Evolutionary conservation across 2,797 vertebrate genomes (phyloP).

Genomic region (Tokudaia tokunoshimensis): DNA sequence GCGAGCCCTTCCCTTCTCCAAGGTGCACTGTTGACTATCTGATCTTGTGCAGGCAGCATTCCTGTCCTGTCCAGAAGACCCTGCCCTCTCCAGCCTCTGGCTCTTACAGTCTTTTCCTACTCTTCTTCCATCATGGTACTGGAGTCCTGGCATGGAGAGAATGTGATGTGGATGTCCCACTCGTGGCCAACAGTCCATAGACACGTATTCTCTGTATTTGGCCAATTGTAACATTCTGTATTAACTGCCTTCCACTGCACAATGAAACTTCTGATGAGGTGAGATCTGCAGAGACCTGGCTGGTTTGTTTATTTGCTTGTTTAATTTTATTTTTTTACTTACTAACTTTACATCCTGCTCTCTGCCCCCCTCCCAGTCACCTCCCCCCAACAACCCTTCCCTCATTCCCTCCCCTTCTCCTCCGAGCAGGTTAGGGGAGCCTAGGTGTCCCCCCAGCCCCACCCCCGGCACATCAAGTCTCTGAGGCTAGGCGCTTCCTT

Average conservation of each 20-base stretch:
- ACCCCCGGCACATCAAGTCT: not conserved
- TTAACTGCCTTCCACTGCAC: not conserved
- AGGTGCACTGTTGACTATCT: not conserved
- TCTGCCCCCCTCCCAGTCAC: not conserved
- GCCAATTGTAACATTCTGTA: not conserved
- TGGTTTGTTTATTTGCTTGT: not conserved
- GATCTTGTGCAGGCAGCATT: not conserved
- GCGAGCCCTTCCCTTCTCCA: not conserved
- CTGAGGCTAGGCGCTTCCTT: not conserved
- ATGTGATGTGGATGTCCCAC: not conserved
- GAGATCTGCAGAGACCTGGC: not conserved
- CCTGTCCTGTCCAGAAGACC: not conserved
- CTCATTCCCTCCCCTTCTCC: not conserved
- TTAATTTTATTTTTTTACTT: not conserved
- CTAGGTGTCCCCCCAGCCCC: not conserved
- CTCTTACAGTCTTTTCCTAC: not conserved
- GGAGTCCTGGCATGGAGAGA: not conserved
- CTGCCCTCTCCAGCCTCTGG: not conserved
- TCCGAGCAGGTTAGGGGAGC: not conserved
- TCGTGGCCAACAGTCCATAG: not conserved
- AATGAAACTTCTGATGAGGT: not conserved
- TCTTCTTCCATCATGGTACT: not conserved
- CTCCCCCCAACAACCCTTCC: not conserved
- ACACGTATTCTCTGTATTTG: not conserved
- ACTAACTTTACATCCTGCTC: not conserved